These are phyloP conservation scores for Dallia pectoralis DNA, from an alignment of 2,797 vertebrate species.

Conservation along the genomic window DNA sequence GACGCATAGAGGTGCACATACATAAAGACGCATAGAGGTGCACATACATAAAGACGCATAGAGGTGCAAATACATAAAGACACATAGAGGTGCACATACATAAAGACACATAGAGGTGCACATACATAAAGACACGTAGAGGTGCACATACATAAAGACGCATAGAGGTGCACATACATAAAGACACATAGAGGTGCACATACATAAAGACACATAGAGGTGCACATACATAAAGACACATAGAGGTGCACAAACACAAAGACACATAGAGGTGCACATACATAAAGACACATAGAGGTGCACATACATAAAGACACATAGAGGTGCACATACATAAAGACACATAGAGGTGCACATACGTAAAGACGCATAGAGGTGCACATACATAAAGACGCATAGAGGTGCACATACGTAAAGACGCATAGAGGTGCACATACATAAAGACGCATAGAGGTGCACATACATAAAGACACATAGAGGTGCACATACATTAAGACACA, in stretches of 20 bases:
- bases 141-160: background rate
- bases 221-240: too few relatives aligned
- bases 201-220: background rate
- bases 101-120: background rate
- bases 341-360: background rate
- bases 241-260: too few relatives aligned
- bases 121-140: too few relatives aligned
- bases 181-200: background rate
- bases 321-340: too few relatives aligned
- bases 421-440: too few relatives aligned
- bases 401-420: background rate
- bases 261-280: background rate
- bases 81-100: background rate
- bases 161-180: too few relatives aligned
- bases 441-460: background rate
- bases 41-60: background rate
- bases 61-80: too few relatives aligned
- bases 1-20: background rate
- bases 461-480: background rate
- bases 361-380: background rate
- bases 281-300: too few relatives aligned
- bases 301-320: background rate
- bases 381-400: too few relatives aligned
- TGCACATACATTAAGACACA: too few relatives aligned
- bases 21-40: too few relatives aligned